These are phyloP conservation scores for Passer domesticus DNA, from an alignment of 2,113 vertebrate species.

Conservation along the genomic window DNA sequence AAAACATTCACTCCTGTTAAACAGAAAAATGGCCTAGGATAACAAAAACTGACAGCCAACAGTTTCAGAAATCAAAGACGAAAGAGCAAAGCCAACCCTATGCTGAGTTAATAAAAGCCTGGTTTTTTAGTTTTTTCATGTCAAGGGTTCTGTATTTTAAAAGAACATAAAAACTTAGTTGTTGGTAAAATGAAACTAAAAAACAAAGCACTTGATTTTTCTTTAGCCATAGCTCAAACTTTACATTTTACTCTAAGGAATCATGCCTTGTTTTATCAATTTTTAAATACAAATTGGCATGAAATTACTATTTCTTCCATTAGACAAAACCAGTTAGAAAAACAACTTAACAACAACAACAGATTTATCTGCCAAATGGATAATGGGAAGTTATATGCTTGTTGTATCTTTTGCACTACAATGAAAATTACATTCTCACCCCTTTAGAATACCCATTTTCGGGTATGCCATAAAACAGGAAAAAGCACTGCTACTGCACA, in stretches of 20 bases:
- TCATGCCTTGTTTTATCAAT: not conserved
- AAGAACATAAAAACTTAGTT: not conserved
- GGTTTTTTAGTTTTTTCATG: not conserved
- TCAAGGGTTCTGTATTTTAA: not conserved
- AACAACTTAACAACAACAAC: not conserved
- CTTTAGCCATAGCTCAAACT: not conserved
- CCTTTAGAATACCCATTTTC: not conserved
- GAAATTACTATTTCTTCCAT: not conserved
- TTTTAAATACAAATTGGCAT: not conserved
- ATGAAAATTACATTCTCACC: not conserved
- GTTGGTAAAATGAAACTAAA: not conserved
- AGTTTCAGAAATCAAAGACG: not conserved
- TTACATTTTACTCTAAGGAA: not conserved
- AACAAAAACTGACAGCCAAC: not conserved
- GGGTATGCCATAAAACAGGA: not conserved
- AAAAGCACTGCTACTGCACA: not conserved
- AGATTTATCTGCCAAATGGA: not conserved
- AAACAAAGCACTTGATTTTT: not conserved
- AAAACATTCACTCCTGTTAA: not conserved
- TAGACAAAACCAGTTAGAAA: not conserved
- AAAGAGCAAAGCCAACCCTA: not conserved
- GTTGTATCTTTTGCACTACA: not conserved
- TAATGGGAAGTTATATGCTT: not conserved
- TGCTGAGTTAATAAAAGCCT: not conserved
- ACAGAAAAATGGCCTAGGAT: not conserved